Conservation (phyloP, 2,113 vertebrate genomes). For the Austrofundulus limnaeus region DNA sequence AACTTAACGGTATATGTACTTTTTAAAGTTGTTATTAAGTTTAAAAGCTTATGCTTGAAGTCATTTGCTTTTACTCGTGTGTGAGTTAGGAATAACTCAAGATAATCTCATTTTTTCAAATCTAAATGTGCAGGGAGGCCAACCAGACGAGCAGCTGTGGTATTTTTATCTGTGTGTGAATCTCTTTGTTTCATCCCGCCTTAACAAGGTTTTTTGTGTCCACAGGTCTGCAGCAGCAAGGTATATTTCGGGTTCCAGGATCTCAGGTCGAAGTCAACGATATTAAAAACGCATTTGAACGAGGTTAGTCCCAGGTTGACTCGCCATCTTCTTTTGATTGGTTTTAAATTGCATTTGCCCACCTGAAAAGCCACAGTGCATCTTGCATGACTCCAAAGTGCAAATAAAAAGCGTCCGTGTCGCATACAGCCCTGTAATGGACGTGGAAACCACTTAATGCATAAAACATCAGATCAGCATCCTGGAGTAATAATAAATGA, state of each 20-base stretch:
- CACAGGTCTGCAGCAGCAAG: constrained; percentile 96
- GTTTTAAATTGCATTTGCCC: constrained; percentile 63
- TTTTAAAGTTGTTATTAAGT: too few relatives aligned
- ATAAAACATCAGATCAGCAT: constrained; percentile 46
- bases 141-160: not conserved
- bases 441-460: constrained; percentile 42
- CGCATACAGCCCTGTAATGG: constrained; percentile 32
- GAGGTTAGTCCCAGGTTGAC: constrained; percentile 82
- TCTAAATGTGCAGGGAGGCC: constrained; percentile 3
- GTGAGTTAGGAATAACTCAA: too few relatives aligned
- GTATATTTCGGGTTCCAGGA: constrained; percentile 96
- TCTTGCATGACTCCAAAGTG: constrained; percentile 53
- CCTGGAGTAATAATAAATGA: constrained; percentile 21
- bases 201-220: constrained; percentile 24
- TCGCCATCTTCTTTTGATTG: constrained; percentile 54
- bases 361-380: constrained; percentile 47
- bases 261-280: constrained; percentile 98
- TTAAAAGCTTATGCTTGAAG: too few relatives aligned
- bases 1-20: too few relatives aligned
- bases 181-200: constrained; percentile 3
- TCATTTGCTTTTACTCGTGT: too few relatives aligned
- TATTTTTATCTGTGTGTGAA: constrained; percentile 3
- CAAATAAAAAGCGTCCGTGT: constrained; percentile 39
- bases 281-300: constrained; percentile 98
- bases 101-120: too few relatives aligned